phyloP scores from a whole-genome alignment of 1,140 invertebrate species.

The Halesus radiatus region DNA sequence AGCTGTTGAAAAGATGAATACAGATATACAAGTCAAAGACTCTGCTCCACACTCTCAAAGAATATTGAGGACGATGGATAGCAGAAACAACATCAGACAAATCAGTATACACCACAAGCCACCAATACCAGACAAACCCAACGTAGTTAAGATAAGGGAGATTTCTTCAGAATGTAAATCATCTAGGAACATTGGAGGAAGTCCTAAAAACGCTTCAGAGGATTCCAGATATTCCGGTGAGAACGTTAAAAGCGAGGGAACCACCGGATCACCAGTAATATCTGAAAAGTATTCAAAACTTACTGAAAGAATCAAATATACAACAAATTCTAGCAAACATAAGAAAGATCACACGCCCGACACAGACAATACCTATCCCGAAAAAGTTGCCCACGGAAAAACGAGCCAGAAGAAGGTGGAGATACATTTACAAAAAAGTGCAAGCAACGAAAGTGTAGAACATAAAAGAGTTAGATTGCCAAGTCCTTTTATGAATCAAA shows the following conservation, averaged over 20 bases:
- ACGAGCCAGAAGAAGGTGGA: conserved; percentile 6
- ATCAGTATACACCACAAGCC: conserved; percentile 50
- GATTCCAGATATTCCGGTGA: conserved; percentile 15
- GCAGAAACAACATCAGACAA: conserved; percentile 54
- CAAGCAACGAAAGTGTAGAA: conserved; percentile 42
- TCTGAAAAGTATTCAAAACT: conserved; percentile 20
- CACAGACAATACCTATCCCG: not conserved
- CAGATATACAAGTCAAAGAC: not conserved
- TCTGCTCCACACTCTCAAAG: conserved; percentile 56
- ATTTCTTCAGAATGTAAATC: not conserved
- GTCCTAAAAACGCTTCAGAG: not conserved
- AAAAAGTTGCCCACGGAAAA: not conserved
- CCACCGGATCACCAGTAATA: not conserved
- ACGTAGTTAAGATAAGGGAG: conserved; percentile 15
- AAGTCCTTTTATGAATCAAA: conserved; percentile 53
- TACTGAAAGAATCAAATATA: conserved; percentile 18
- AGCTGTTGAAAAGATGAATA: conserved; percentile 51
- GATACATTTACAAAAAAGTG: conserved; percentile 46
- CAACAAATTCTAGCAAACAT: conserved; percentile 23
- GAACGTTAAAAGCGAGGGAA: conserved; percentile 16
- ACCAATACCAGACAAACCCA: conserved; percentile 33
- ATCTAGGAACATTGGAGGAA: not conserved
- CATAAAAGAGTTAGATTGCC: conserved; percentile 47
- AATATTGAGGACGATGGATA: conserved; percentile 58
- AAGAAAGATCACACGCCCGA: conserved; percentile 29